Evolutionary conservation across 2,797 vertebrate genomes (phyloP).

Genomic region (Gallinago stenura): DNA sequence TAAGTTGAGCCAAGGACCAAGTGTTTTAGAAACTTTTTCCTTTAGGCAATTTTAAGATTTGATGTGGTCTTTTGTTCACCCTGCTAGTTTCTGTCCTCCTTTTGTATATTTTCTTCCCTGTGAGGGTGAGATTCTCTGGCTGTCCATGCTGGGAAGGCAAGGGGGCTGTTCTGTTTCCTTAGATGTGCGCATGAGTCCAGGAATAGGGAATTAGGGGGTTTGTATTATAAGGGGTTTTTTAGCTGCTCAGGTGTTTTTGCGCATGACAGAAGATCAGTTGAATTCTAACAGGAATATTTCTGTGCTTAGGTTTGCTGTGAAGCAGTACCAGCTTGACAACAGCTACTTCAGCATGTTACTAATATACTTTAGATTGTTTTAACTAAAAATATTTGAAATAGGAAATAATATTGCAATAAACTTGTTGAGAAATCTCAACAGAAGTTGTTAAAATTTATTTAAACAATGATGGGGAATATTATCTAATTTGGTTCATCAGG

Average conservation of each 20-base stretch:
- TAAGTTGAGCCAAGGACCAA: not conserved
- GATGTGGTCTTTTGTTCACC: not conserved
- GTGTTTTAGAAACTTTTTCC: not conserved
- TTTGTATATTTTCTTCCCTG: not conserved
- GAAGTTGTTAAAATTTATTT: not conserved
- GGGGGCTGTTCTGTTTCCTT: not conserved
- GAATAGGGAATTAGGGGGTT: not conserved
- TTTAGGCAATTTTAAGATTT: not conserved
- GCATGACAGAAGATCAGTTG: not conserved
- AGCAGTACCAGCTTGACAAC: not conserved
- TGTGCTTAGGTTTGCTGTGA: not conserved
- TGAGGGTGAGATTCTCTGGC: not conserved
- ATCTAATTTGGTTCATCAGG: not conserved
- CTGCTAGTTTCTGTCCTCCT: not conserved
- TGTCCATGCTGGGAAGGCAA: not conserved
- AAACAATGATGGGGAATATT: not conserved
- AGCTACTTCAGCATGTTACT: not conserved
- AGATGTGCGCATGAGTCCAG: not conserved
- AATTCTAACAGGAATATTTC: not conserved
- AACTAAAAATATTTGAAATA: not conserved
- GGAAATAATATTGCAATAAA: not conserved
- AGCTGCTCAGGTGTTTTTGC: not conserved
- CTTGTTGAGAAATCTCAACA: not conserved
- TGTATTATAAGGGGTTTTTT: not conserved
- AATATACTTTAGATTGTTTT: not conserved